Evolutionary conservation across 2,797 vertebrate species (phyloP).

Genomic region (Sarcoramphus papa): DNA sequence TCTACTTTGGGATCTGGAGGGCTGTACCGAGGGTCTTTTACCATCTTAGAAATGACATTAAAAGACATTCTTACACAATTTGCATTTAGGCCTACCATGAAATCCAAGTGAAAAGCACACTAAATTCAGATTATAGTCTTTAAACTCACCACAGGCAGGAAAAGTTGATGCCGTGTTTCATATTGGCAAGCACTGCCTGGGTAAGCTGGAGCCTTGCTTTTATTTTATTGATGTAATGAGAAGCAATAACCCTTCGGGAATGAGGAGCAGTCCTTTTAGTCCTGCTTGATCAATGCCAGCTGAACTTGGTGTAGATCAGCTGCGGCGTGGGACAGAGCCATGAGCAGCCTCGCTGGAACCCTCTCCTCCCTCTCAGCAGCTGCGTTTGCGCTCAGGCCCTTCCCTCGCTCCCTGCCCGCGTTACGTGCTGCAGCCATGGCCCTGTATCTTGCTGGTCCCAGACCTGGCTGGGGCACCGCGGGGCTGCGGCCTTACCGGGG

Average conservation of each 20-base stretch:
- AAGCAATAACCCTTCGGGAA: neutral
- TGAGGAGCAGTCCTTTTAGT: neutral
- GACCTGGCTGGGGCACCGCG: neutral
- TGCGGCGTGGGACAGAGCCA: accelerated
- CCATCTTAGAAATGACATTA: conserved; percentile 1
- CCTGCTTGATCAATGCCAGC: neutral
- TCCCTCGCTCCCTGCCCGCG: accelerated
- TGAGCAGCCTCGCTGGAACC: neutral
- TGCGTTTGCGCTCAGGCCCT: neutral
- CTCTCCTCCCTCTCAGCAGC: neutral
- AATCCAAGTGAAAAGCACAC: neutral
- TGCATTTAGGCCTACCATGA: neutral
- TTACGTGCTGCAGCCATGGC: neutral
- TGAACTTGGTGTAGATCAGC: neutral
- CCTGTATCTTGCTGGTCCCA: accelerated
- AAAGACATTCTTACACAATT: neutral
- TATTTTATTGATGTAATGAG: neutral
- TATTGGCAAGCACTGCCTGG: neutral
- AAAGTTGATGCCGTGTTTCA: neutral
- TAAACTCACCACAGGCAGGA: neutral
- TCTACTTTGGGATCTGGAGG: conserved; percentile 37
- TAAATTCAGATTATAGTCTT: neutral
- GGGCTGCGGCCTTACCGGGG: neutral
- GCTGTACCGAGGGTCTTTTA: conserved; percentile 49
- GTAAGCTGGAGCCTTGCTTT: neutral